Evolutionary conservation across 2,888 invertebrate species (phyloP), one percentile per base, ranked within the genome.

Genomic region (Epinotia nisella): DNA sequence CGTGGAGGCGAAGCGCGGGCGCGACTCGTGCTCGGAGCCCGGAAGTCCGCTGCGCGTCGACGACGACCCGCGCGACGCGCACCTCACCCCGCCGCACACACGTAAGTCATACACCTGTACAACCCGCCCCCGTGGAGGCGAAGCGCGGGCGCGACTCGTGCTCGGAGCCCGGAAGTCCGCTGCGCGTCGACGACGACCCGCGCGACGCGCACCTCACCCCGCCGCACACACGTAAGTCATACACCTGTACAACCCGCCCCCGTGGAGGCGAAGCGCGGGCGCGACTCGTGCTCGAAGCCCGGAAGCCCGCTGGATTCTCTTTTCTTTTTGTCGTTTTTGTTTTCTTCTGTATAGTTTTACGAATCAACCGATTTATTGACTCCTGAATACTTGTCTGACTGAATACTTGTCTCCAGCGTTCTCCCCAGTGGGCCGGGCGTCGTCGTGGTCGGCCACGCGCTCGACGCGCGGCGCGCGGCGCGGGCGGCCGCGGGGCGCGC

Each of bases 401-500:
- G 3, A 7, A n/a, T 41, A 13, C 24, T 59, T 67, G 29, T 66
- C 35, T 9, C 41, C 78, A 90, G 90, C 88, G 1, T 88, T 83
- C 75, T 84, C 86, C 0, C 86, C 85, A 0, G 78, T 77, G 58
- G 78, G 78, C 45, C 82, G 82, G 2, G 67, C 75, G 67, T 67
- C 71, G 60, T 56, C 81, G 75, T 84, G 85, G 85, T 78, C 83
- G 74, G 82, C 77, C 76, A 29, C 79, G 24, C 75, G 78, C 19
- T 0, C 35, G 76, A 24, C 29, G 60, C 53, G 88, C 10, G 83
- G 84, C 2, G 79, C 96, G 1, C 95, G 96, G 81, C 95, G 97
- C 19, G 97, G 97, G 0, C 94, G 97, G 61, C 97, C 97, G 64
- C 94, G 97, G 66, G 97, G 97, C 71, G 96, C 96, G 0, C 90